Evolutionary conservation across 2,888 invertebrate genomes (phyloP).

Genomic region (Tenthredo livida): DNA sequence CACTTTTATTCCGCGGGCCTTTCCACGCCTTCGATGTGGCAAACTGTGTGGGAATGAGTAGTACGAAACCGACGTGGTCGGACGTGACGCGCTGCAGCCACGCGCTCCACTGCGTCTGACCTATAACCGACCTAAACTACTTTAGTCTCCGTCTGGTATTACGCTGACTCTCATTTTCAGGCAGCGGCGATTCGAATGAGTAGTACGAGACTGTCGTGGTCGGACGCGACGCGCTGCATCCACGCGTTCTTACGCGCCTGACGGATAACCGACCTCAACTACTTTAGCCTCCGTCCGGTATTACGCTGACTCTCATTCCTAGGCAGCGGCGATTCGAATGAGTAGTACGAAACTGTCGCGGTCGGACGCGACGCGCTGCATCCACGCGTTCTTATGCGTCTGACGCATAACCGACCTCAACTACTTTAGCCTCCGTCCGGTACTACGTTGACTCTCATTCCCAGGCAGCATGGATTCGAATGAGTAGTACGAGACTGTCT

Average conservation of each 20-base stretch:
- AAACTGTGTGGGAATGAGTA: not conserved
- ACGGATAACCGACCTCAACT: constrained; percentile 29
- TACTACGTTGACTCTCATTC: not conserved
- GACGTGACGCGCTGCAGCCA: constrained; percentile 9
- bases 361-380: not conserved
- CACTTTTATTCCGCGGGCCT: not conserved
- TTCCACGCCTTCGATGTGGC: not conserved
- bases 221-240: not conserved
- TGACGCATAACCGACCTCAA: constrained; percentile 24
- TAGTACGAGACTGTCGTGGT: not conserved
- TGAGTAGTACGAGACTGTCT: not conserved
- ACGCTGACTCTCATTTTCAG: not conserved
- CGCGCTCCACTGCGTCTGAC: constrained; percentile 27
- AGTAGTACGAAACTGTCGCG: not conserved
- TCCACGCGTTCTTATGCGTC: not conserved
- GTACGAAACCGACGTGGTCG: not conserved
- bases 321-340: not conserved
- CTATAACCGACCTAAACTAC: constrained; percentile 37
- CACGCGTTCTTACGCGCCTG: constrained; percentile 11
- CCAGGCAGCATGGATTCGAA: not conserved
- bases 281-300: not conserved
- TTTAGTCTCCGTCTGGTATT: not conserved
- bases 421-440: not conserved
- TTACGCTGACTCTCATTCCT: not conserved
- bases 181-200: not conserved